Evolutionary conservation across 2,888 invertebrate species (phyloP).

Genomic region (Calliopum simillimum): DNA sequence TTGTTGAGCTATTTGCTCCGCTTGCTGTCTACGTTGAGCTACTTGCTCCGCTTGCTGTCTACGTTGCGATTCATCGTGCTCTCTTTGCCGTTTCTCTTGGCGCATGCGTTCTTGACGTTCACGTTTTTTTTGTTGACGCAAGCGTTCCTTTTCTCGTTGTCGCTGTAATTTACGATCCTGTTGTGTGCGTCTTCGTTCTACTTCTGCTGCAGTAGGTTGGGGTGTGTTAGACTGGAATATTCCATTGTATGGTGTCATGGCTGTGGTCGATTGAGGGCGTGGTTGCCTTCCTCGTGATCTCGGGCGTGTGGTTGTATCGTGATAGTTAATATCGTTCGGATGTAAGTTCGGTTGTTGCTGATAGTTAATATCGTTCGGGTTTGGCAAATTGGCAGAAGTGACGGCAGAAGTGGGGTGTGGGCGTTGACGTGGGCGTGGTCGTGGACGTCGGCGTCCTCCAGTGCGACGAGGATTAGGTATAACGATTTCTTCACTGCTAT

Average conservation of each 20-base stretch:
- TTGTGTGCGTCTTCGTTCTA: constrained; percentile 48
- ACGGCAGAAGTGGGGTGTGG: neutral
- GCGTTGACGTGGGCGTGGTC: constrained; percentile 36
- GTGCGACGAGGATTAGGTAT: constrained; percentile 48
- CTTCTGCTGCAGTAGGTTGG: constrained; percentile 13
- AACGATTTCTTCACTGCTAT: constrained; percentile 59
- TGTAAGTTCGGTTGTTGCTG: constrained; percentile 41
- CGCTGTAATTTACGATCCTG: constrained; percentile 56
- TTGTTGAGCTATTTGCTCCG: constrained; percentile 37
- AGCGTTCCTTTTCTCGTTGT: constrained; percentile 56
- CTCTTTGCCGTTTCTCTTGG: constrained; percentile 46
- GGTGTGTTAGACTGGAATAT: constrained; percentile 34
- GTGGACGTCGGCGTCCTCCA: constrained; percentile 41
- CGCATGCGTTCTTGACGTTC: constrained; percentile 53
- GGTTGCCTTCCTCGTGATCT: constrained; percentile 34
- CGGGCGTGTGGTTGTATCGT: constrained; percentile 32
- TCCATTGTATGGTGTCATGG: constrained; percentile 47
- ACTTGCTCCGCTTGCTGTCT: constrained; percentile 35
- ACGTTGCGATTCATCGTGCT: constrained; percentile 44
- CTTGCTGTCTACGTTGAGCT: constrained; percentile 36
- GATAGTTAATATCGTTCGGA: constrained; percentile 47
- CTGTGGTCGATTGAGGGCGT: constrained; percentile 38
- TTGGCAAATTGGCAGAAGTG: constrained; percentile 43
- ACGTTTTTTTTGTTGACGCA: constrained; percentile 50
- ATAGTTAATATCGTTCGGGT: constrained; percentile 53